Conservation (phyloP, 2,797 vertebrate genomes). For the Lacerta viridis region DNA sequence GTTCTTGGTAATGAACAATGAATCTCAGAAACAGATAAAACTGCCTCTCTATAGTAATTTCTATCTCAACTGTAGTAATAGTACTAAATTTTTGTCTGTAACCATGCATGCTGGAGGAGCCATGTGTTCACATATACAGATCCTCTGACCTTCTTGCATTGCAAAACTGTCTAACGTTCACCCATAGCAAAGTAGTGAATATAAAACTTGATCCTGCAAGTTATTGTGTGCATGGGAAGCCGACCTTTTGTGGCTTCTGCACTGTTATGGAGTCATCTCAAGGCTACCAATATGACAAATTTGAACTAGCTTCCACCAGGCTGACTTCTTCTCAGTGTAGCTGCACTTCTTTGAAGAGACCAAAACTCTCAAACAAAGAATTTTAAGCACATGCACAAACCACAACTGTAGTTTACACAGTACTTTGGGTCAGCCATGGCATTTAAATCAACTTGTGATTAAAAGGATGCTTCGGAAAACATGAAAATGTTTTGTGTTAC, state of each 20-base stretch:
- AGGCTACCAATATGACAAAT: not conserved
- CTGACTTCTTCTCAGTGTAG: not conserved
- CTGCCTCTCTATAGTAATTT: slow-evolving; percentile 4
- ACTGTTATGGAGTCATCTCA: not conserved
- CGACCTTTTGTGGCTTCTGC: not conserved
- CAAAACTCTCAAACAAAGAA: not conserved
- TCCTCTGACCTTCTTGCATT: not conserved
- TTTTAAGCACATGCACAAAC: not conserved
- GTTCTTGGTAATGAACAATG: slow-evolving; percentile 52
- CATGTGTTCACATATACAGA: not conserved
- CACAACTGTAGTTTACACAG: not conserved
- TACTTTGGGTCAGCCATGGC: not conserved
- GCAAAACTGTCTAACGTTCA: not conserved
- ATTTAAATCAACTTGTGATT: not conserved
- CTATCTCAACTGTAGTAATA: not conserved
- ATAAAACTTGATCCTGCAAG: not conserved
- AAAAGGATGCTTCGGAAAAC: not conserved
- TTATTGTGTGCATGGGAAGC: not conserved
- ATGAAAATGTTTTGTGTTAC: not conserved
- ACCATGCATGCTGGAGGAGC: not conserved
- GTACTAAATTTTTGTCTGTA: slow-evolving; percentile 17
- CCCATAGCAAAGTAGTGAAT: not conserved
- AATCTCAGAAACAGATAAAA: slow-evolving; percentile 59
- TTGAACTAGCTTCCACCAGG: not conserved
- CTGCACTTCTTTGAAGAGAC: not conserved